Base-by-base conservation (phyloP, 2,888 invertebrate genomes). In the Craniophora ligustri region DNA sequence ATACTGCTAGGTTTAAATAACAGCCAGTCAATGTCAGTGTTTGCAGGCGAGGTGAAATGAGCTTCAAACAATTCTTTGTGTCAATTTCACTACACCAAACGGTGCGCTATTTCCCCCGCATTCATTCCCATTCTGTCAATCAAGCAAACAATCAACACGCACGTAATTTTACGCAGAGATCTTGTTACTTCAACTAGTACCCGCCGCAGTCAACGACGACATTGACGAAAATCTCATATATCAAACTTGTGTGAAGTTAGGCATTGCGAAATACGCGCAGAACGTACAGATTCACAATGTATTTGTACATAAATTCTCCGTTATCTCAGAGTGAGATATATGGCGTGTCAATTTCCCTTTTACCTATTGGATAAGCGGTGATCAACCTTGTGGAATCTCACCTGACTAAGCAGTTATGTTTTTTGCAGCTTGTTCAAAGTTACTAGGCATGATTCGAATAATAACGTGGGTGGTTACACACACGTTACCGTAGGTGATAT, bases 211-310 rank as follows among this genome's bases (percentile, higher is more conserved):
- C 26, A n/a, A 26, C 26, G 26, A 26, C 55, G 78, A 73, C 79
- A 80, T 80, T 81, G 78, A 72, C 69, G 61, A 75, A 73, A 76
- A 72, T 80, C 73, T 86, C 79, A 65, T 73, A 75, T 84, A 79
- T 82, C 82, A 82, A 79, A 79, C 64, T 56, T 61, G 41, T 67
- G 45, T 46, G 53, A 51, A 56, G 58, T 61, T 60, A 46, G 39
- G 45, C 54, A 63, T 61, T 42, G 36, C 54, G 46, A 31, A 57
- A 53, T 46, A 63, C 35, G 23, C 45, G 30, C 34, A 14, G 31
- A 46, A 59, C 36, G 21, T 54, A 53, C 41, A 16, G 42, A 57
- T 54, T 50, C 56, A 57, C 34, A 49, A 40, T 49, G 45, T 32
- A 58, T 40, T 48, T 50, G 23, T 32, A 45, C 41, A 60, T 58